Evolutionary conservation across 1,140 invertebrate genomes (phyloP).

Genomic region (Dufourea novaeangliae): DNA sequence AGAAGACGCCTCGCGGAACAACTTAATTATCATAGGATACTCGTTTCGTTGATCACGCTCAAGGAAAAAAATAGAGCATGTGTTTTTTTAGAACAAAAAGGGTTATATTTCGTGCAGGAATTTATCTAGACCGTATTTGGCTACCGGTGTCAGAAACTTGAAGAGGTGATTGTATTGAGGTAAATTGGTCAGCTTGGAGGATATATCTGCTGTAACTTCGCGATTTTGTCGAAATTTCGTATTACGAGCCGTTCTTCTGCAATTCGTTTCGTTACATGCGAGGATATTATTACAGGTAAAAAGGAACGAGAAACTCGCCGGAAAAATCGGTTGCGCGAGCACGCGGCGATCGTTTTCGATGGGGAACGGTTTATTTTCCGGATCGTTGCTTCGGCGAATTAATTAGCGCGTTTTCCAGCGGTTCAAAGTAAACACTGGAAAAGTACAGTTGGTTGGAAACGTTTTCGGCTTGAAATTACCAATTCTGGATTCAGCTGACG

Average conservation of each 20-base stretch:
- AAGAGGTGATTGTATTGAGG: too few species aligned
- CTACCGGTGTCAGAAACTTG: too few species aligned
- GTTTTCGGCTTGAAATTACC: conserved; percentile 12
- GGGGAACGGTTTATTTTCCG: conserved; percentile 39
- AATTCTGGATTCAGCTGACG: conserved; percentile 13
- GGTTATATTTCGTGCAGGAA: too few species aligned
- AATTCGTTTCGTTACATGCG: neutral
- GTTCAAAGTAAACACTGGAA: neutral
- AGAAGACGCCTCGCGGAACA: neutral
- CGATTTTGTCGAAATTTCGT: neutral
- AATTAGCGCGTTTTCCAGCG: conserved; percentile 27
- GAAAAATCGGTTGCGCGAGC: neutral
- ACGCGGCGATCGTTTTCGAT: neutral
- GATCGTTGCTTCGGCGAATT: conserved; percentile 16
- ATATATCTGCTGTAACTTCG: too few species aligned
- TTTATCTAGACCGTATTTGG: too few species aligned
- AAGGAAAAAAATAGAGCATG: neutral
- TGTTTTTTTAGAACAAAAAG: too few species aligned
- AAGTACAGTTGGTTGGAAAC: conserved; percentile 7
- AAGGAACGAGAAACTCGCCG: neutral
- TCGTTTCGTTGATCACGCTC: neutral
- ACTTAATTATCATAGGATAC: conserved; percentile 6
- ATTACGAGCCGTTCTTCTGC: too few species aligned
- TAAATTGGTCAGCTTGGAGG: too few species aligned
- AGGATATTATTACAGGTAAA: neutral